Conservation (phyloP, 2,797 vertebrate genomes). For the Mus spretus region DNA sequence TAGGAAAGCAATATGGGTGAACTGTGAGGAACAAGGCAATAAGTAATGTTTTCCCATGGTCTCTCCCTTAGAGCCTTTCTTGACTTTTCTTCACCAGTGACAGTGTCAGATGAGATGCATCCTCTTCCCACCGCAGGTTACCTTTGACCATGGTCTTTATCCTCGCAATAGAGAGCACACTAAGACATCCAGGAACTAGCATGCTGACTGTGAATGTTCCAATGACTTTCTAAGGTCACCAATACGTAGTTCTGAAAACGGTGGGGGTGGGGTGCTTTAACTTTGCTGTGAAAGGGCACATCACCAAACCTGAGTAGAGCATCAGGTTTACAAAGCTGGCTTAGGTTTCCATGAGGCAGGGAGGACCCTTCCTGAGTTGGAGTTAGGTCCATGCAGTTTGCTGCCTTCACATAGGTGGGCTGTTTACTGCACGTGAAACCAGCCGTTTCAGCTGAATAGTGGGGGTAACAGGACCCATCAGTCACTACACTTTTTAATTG, state of each 20-base stretch:
- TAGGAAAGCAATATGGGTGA: background rate
- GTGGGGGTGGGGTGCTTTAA: background rate
- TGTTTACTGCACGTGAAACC: background rate
- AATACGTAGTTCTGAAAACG: background rate
- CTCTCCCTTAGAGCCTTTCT: background rate
- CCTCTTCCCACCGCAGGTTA: background rate
- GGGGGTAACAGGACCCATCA: conserved; percentile 56
- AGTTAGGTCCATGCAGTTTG: background rate
- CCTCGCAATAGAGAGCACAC: background rate
- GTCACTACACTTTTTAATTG: conserved; percentile 79
- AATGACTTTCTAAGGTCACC: background rate
- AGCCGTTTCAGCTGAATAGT: conserved; percentile 67
- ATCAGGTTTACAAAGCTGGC: conserved; percentile 33
- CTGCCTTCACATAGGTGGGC: background rate
- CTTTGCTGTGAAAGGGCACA: background rate
- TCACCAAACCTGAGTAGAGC: background rate
- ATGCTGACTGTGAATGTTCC: background rate
- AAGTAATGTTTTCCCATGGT: background rate
- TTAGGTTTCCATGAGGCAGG: conserved; percentile 37
- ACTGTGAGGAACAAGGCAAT: background rate
- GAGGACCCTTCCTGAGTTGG: conserved; percentile 5
- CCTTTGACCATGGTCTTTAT: background rate
- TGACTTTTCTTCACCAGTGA: too few species aligned
- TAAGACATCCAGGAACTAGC: background rate
- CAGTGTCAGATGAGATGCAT: background rate